Base-by-base conservation (phyloP, 2,113 vertebrate genomes). In the Motacilla alba region DNA sequence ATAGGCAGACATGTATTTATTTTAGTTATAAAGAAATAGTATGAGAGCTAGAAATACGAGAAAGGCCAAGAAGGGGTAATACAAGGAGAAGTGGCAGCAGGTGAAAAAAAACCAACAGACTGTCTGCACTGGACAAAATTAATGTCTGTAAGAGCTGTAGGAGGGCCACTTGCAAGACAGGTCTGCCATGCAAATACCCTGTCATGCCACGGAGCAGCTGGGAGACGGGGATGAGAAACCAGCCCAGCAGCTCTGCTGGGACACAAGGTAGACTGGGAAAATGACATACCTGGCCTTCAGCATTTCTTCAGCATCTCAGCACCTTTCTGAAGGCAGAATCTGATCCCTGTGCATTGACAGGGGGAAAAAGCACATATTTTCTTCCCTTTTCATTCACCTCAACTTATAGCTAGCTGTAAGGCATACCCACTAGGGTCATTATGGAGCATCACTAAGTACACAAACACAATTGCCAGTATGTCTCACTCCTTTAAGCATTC, bases 381-480 rank as follows among this genome's bases (percentile, higher is more conserved):
- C 46, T 56, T 80, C 43, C 63, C 67, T 90, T 87, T 91, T 86
- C 72, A 94, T 94, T 93, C 35, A 26, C 39, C 47, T 95, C 13
- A 6, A 60, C 33, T 82, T 56, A 52, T 5, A 76, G 93, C 89
- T 77, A 91, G 85, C 85, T 79, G 66, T 77, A 87, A 92, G 93
- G 67, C 63, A 0, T 85, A 80, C 67, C 94, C 95, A 80, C 84
- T 60, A 43, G 90, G 95, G 94, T 96, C 91, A 83, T 86, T 70
- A n/a, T 63, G 83, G 62, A 90, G 75, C 88, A 94, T 89, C 72
- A 5, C 96, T 95, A 94, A 96, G 84, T 96, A 97, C 96, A 97
- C 82, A 95, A 97, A 96, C 96, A 97, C 96, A 96, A 85, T 92
- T 97, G 93, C 83, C 87, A 67, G 7, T 84, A 83, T 22, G 52